These are phyloP conservation scores for Pteria penguin DNA, from an alignment of 2,888 invertebrate genomes.

Conservation along the genomic window DNA sequence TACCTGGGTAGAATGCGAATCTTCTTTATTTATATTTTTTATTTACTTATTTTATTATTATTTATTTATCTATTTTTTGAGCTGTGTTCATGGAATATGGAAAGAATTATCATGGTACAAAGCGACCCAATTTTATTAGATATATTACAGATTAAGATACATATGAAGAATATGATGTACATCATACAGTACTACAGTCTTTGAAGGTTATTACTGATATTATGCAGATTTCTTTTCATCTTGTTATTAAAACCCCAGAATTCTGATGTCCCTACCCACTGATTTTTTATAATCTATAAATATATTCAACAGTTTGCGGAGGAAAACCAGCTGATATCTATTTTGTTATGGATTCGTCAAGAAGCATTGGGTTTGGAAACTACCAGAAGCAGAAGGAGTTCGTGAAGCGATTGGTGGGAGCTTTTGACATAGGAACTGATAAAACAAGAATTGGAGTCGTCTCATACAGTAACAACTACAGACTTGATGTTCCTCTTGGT, in stretches of 20 bases:
- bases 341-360: conserved; percentile 62
- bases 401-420: conserved; percentile 51
- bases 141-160: no score
- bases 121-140: no score
- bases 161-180: no score
- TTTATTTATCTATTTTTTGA: no score
- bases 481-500: conserved; percentile 51
- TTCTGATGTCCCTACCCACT: background rate
- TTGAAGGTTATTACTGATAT: background rate
- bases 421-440: conserved; percentile 57
- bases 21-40: no score
- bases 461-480: conserved; percentile 53
- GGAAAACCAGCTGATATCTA: conserved; percentile 63
- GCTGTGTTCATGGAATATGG: no score
- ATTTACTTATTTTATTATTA: no score
- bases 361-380: conserved; percentile 64
- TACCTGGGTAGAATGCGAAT: no score
- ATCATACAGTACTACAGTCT: no score
- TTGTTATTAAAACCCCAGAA: background rate
- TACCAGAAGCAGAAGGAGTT: conserved; percentile 63
- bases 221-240: background rate
- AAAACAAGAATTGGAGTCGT: conserved; percentile 60
- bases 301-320: conserved; percentile 50
- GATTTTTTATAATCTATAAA: background rate
- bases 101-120: no score